Conservation (phyloP, 2,888 invertebrate species). For the Zaprionus lineosus region DNA sequence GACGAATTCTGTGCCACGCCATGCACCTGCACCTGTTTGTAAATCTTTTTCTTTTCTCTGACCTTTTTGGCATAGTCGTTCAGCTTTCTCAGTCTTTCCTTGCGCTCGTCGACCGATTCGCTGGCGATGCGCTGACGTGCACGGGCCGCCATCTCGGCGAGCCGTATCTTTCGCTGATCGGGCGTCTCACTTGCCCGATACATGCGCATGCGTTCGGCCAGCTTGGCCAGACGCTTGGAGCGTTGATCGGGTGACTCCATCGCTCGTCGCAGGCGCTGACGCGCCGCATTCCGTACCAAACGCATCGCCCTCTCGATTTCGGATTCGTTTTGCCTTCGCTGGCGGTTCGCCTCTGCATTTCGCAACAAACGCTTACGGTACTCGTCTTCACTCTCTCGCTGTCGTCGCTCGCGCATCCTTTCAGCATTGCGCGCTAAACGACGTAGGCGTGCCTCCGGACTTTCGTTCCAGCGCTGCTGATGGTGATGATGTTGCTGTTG, state of each 20-base stretch:
- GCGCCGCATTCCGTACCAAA: slow-evolving; percentile 82
- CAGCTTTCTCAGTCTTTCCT: slow-evolving; percentile 83
- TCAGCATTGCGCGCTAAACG: slow-evolving; percentile 83
- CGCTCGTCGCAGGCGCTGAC: slow-evolving; percentile 82
- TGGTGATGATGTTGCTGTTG: slow-evolving; percentile 56
- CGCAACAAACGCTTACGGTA: slow-evolving; percentile 81
- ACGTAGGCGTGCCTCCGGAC: slow-evolving; percentile 82
- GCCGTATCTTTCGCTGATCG: slow-evolving; percentile 81
- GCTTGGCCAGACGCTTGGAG: slow-evolving; percentile 79
- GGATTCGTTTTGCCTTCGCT: slow-evolving; percentile 82
- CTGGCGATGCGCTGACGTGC: slow-evolving; percentile 82
- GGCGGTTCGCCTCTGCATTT: slow-evolving; percentile 82
- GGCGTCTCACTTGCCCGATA: slow-evolving; percentile 81
- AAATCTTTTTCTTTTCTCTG: slow-evolving; percentile 83
- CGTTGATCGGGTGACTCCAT: slow-evolving; percentile 83
- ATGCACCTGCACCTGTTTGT: slow-evolving; percentile 75
- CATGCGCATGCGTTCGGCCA: slow-evolving; percentile 82
- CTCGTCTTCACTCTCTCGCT: slow-evolving; percentile 82
- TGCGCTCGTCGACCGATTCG: slow-evolving; percentile 81
- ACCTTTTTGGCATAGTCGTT: slow-evolving; percentile 83
- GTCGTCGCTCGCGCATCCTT: slow-evolving; percentile 82
- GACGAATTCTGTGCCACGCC: slow-evolving; percentile 59
- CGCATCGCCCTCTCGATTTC: slow-evolving; percentile 82
- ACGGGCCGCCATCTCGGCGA: slow-evolving; percentile 82
- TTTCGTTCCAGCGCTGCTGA: slow-evolving; percentile 83